These are phyloP conservation scores for Lydus trimaculatus DNA, from an alignment of 2,888 invertebrate genomes.

Conservation along the genomic window DNA sequence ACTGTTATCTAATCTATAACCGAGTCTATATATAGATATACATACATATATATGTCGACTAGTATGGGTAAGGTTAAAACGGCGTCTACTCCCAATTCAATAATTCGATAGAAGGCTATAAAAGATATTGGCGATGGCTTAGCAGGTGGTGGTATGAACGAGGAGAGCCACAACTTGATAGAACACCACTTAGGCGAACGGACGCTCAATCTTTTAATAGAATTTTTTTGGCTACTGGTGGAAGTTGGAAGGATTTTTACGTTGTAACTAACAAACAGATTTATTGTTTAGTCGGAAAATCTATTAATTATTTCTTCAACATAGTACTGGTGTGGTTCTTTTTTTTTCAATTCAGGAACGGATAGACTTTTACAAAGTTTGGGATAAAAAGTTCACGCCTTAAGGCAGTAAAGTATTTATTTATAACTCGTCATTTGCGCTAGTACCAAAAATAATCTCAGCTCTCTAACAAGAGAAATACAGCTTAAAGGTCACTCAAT, in stretches of 20 bases:
- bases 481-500: too few relatives aligned
- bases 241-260: neutral
- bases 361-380: too few relatives aligned
- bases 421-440: too few relatives aligned
- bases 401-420: too few relatives aligned
- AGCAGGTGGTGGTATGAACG: conserved; percentile 42
- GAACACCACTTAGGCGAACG: conserved; percentile 35
- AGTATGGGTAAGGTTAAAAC: conserved; percentile 42
- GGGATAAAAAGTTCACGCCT: too few relatives aligned
- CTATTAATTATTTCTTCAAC: neutral
- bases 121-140: conserved; percentile 46
- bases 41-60: neutral
- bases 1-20: conserved; percentile 39
- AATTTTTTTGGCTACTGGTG: neutral
- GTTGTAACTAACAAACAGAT: neutral
- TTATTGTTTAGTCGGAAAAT: neutral
- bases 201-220: neutral
- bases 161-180: conserved; percentile 37
- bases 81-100: conserved; percentile 46
- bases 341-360: too few relatives aligned
- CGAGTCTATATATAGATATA: conserved; percentile 15
- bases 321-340: neutral
- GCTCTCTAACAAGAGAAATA: too few relatives aligned
- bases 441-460: too few relatives aligned
- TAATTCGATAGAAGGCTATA: conserved; percentile 45